Evolutionary conservation across 1,140 invertebrate species (phyloP), one percentile per base, ranked within the genome.

Genomic region (Dinoponera quadriceps): DNA sequence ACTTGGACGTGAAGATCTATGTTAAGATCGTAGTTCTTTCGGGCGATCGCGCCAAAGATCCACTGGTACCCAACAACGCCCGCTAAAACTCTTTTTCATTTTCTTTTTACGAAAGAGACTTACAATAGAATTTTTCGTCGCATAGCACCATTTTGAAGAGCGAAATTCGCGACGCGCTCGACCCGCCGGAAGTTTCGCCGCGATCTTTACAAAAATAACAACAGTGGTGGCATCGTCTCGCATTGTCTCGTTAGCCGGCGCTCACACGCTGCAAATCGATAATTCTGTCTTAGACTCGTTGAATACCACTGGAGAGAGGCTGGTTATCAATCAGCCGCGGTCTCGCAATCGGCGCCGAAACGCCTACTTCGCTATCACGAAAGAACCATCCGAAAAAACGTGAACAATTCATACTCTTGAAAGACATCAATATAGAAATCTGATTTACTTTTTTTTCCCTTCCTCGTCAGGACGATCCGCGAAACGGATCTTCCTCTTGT

Each of bases 341-440:
- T 68, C 68, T 85, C 57, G 55, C 29, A 55, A 57, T 78, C 49
- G 63, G 49, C 75, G 75, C 51, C 51, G 33, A n/a, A 48, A 71
- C 55, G 25, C 65, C 13, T 44, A 49, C 16, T 72, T 57, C 38
- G 25, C 68, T 65, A 83, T 83, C 78, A 80, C 78, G 72, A 84
- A 86, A 86, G 85, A 87, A 86, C 49, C 62, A 57, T 80, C n/a
- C 85, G 57, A 62, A 71, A 44, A 83, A 86, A 89, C 83, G 74
- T 82, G 84, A 84, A 84, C 85, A 89, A 90, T 82, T 90, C 87
- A 59, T 80, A 87, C 89, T 75, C 68, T 87, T 93, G 90, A 92
- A 93, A 92, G 92, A 93, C 92, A 92, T 92, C 87, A 87, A 93
- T 90, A 92, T 90, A 92, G 87, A 90, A 89, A 91, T 88, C 90